Base-by-base conservation (phyloP, 53 echinoderm and acorn worm species). In the Echinarachnius parma region DNA sequence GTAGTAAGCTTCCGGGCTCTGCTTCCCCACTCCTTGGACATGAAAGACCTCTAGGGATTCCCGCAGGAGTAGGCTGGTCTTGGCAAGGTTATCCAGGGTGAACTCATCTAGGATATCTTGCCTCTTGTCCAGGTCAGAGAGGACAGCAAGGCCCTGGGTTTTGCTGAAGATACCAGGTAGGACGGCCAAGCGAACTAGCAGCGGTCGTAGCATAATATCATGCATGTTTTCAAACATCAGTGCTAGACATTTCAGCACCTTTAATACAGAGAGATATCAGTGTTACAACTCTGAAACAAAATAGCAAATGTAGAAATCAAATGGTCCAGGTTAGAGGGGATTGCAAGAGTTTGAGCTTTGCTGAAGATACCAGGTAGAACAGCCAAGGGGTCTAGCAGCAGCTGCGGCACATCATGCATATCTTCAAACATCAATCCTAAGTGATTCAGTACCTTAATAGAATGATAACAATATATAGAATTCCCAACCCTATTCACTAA, bases 21-120 rank as follows among this genome's bases (percentile, higher is more conserved):
- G n/a, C 8, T 48, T 28, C 7, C 47, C 64, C 26, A 61, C 59
- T 16, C 11, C 15, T 21, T 80, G 84, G 0, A 39, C 14, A 31
- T 69, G 70, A 15, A 69, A 69, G 70, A 69, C 53, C 15, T 69
- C 70, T 34, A 69, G 70, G 1, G 70, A 53, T 34, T 69, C 70
- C 14, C 70, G 50, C 14, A 69, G 52, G 21, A 69, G 70, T 4
- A 69, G 70, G 16, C 70, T 69, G 2, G 70, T 69, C 4, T 44
- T 52, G 5, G 54, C 75, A 9, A 93, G 57, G 21, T 89, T 80
- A 21, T 86, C 80, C 3, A 93, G 64, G 25, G 79, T 49, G 19
- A 75, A 83, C 59, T 71, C n/a, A n/a, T n/a, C 81, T 0, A 66
- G 63, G 19, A 27, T 53, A 27, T 69, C 77, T n/a, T n/a, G n/a